A percentile compares a stretch with the other conserved stretches of the same genome.
These are phyloP conservation scores for Tretioscincus oriximinensis DNA, from an alignment of 2,113 vertebrate species.

Conservation along the genomic window DNA sequence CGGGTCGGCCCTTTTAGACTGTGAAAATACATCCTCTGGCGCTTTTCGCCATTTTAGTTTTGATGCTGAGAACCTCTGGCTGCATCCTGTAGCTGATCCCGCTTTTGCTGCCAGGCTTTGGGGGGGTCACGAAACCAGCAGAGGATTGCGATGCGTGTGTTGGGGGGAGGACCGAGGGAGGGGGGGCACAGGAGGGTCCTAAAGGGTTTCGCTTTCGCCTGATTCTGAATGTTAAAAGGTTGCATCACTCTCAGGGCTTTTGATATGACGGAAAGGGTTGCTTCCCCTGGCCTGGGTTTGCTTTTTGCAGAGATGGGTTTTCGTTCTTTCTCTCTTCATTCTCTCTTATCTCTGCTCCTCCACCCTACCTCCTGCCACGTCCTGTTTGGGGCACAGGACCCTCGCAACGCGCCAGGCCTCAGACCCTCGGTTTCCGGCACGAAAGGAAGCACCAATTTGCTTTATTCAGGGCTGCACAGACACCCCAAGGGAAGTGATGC, in stretches of 20 bases:
- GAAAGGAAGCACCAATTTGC: background rate
- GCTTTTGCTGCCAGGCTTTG: conserved; percentile 45
- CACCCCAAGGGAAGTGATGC: background rate
- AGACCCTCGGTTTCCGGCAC: background rate
- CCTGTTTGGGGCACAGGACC: no score
- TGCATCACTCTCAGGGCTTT: conserved; percentile 74
- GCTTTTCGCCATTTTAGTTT: conserved; percentile 22
- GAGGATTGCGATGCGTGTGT: conserved; percentile 7
- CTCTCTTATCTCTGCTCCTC: no score
- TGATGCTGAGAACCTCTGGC: background rate
- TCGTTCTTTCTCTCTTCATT: no score
- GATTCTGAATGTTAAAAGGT: conserved; percentile 38
- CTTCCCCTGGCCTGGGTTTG: conserved; percentile 22
- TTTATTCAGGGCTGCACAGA: background rate
- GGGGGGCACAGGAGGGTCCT: background rate
- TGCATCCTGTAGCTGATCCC: conserved; percentile 24
- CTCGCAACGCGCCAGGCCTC: background rate
- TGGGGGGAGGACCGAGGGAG: background rate
- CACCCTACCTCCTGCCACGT: no score
- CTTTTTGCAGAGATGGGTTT: conserved; percentile 15
- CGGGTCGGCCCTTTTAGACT: conserved; percentile 52
- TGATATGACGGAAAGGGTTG: conserved; percentile 51
- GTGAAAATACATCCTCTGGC: conserved; percentile 50
- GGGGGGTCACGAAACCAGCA: conserved; percentile 52
- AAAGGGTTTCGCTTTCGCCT: background rate